Conservation (phyloP, 2,113 vertebrate species). For the Tragelaphus scriptus region DNA sequence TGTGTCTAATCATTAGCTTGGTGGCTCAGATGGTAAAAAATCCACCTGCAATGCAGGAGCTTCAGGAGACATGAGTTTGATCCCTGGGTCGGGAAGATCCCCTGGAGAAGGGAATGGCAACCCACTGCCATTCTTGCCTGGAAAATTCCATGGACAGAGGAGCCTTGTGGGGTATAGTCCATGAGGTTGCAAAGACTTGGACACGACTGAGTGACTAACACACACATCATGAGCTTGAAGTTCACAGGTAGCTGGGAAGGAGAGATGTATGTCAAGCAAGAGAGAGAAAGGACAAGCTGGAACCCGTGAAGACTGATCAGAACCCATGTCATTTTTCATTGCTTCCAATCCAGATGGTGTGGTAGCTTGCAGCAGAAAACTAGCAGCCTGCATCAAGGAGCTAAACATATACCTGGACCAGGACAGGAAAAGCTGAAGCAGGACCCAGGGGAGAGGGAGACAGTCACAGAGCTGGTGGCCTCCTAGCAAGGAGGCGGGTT, state of each 20-base stretch:
- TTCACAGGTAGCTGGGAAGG: neutral
- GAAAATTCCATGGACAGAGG: neutral
- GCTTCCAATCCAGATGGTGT: neutral
- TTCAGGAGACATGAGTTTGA: fast-evolving
- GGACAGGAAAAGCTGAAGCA: neutral
- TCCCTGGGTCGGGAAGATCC: neutral
- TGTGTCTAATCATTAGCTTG: neutral
- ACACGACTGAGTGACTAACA: neutral
- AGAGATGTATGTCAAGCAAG: neutral
- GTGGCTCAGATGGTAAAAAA: neutral
- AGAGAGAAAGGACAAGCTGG: neutral
- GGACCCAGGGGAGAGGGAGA: neutral
- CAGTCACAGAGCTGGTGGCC: neutral
- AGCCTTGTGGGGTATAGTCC: neutral
- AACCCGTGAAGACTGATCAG: neutral
- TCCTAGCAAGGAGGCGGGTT: fast-evolving
- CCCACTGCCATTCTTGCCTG: neutral
- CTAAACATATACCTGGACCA: neutral
- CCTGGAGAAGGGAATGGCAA: neutral
- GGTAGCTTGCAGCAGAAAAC: neutral
- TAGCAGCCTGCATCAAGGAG: neutral
- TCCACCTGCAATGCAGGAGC: neutral
- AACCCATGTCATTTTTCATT: neutral
- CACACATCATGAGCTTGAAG: neutral
- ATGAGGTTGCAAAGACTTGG: neutral